Evolutionary conservation across 1,140 invertebrate genomes (phyloP), one percentile per base, ranked within the genome.

Genomic region (Holotrichia oblita): DNA sequence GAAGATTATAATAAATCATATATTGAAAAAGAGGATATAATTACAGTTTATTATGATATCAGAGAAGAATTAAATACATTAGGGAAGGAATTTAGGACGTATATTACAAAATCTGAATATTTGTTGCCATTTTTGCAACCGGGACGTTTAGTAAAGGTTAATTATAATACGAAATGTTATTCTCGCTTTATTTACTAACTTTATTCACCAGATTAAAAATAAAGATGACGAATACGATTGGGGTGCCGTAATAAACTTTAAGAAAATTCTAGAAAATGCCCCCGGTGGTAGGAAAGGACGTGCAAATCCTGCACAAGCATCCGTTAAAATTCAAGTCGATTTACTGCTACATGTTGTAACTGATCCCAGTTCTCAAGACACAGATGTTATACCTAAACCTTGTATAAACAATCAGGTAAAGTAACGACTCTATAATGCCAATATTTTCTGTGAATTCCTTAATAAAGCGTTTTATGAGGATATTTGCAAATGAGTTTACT

Each of bases 161-260:
- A 80, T 84, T 91, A 85, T 91, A 90, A 72, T 0, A 64, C 22
- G 22, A 88, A 89, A 3, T 81, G 27, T 64, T 80, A 59, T 73
- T 40, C 27, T 12, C 14, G 8, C 12, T 2, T 27, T 69, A 27
- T 12, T 27, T 27, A 76, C 20, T 48, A 24, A 0, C 10, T 14
- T 55, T 8, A 59, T 6, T 3, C 10, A 0, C 9, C n/a, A 97
- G 93, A 91, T 98, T 2, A 95, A 96, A 89, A 94, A 93, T 83
- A 93, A 93, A 73, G 91, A 93, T 0, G 89, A 95, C 78, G 94
- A 97, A 85, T 99, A 97, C 87, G 98, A 97, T 81, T 99, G 98
- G 98, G 97, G 97, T 42, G 95, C 97, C 27, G 92, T 99, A 61
- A 91, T 99, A 0, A 98, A 98, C 87, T 98, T 97, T 83, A 94